Evolutionary conservation across 2,113 vertebrate genomes (phyloP).

Genomic region (Salvelinus fontinalis): DNA sequence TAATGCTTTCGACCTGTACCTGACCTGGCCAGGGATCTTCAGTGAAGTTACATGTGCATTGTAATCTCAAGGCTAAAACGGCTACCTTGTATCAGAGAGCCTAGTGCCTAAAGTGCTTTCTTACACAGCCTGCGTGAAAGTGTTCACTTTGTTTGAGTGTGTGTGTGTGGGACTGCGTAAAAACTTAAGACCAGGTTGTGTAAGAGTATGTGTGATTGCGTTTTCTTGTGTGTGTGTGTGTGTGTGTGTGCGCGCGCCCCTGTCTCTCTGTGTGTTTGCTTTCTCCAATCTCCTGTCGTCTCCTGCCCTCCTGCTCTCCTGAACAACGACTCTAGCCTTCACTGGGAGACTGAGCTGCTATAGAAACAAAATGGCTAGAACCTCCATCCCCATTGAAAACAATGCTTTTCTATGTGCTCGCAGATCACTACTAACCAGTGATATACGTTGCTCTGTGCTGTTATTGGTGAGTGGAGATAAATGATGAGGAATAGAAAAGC

Average conservation of each 20-base stretch:
- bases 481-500: not conserved
- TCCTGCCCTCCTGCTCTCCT: not conserved
- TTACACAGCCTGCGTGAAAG: too few species aligned
- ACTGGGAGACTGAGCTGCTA: not conserved
- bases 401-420: not conserved
- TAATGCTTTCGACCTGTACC: too few species aligned
- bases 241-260: not conserved
- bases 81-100: too few species aligned
- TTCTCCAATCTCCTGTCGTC: not conserved
- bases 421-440: not conserved
- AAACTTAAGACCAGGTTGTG: not conserved
- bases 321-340: not conserved
- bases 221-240: conserved; percentile 2
- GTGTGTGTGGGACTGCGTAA: too few species aligned
- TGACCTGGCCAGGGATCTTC: too few species aligned
- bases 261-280: not conserved
- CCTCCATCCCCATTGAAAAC: too few species aligned
- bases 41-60: too few species aligned
- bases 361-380: not conserved
- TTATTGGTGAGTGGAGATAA: not conserved
- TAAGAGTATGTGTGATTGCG: conserved; percentile 34
- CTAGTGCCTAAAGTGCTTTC: too few species aligned
- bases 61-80: too few species aligned
- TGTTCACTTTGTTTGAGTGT: too few species aligned
- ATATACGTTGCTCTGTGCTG: not conserved